phyloP scores from a whole-genome alignment of 2,888 invertebrate genomes.

The Cephus spinipes region DNA sequence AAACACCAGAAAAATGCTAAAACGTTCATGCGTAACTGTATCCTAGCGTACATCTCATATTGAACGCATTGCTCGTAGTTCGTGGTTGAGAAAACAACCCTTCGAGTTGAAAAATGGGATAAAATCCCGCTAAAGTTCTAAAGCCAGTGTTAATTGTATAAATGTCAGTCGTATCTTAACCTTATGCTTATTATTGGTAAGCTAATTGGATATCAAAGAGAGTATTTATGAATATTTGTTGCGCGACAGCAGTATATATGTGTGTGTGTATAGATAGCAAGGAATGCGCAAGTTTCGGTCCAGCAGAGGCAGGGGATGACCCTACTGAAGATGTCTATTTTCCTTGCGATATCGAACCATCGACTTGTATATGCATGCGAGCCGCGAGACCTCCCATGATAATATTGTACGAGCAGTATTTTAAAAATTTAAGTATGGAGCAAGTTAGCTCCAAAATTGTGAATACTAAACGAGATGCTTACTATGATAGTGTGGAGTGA shows the following conservation, averaged over 20 bases:
- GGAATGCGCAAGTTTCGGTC: neutral
- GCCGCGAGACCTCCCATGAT: neutral
- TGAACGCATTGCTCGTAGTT: neutral
- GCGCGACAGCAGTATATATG: neutral
- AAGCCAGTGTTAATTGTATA: neutral
- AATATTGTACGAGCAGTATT: neutral
- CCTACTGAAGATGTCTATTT: neutral
- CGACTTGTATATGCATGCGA: neutral
- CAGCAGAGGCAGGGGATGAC: neutral
- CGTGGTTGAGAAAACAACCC: neutral
- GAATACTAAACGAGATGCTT: neutral
- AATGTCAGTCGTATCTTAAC: neutral
- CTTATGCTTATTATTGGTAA: neutral
- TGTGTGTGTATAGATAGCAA: neutral
- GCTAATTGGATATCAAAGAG: neutral
- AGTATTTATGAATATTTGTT: neutral
- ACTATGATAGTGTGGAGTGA: neutral
- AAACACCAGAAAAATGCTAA: neutral
- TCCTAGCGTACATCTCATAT: neutral
- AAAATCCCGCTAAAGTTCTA: neutral
- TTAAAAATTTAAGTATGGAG: neutral
- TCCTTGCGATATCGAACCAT: neutral
- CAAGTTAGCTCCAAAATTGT: neutral
- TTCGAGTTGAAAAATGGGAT: neutral
- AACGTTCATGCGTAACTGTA: neutral